Evolutionary conservation across 2,888 invertebrate genomes (phyloP).

Genomic region (Latheticus oryzae): DNA sequence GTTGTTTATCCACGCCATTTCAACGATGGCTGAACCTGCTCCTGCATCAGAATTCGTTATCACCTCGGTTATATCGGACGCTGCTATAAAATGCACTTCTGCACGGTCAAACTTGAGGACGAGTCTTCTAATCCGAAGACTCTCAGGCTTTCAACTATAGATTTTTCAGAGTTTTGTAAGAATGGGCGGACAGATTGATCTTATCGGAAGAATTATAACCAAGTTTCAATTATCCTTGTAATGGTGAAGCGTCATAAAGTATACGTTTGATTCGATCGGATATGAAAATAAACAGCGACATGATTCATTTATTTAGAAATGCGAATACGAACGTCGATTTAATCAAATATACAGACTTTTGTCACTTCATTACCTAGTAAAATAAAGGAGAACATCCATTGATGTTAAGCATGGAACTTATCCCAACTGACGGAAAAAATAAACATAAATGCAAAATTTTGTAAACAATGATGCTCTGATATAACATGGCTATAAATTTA

Average conservation of each 20-base stretch:
- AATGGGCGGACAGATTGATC: too few relatives aligned
- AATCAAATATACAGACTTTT: conserved; percentile 49
- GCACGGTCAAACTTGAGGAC: conserved; percentile 25
- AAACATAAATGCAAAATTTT: conserved; percentile 41
- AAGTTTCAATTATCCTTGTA: not conserved
- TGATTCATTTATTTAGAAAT: conserved; percentile 37
- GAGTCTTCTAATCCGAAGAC: conserved; percentile 19
- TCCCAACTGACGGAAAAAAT: conserved; percentile 45
- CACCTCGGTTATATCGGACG: conserved; percentile 43
- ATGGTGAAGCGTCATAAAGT: conserved; percentile 29
- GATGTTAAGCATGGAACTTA: conserved; percentile 50
- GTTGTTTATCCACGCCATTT: conserved; percentile 48
- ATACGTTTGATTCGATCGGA: conserved; percentile 2
- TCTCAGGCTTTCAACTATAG: not conserved
- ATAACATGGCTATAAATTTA: conserved; percentile 36
- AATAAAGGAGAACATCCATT: conserved; percentile 46
- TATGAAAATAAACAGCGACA: conserved; percentile 24
- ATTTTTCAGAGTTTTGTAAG: conserved; percentile 18
- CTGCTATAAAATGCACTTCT: conserved; percentile 41
- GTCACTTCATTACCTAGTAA: conserved; percentile 46
- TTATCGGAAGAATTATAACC: conserved; percentile 2
- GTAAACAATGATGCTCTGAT: conserved; percentile 34
- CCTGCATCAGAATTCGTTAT: conserved; percentile 50
- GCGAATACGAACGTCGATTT: conserved; percentile 37
- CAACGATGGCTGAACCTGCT: conserved; percentile 47